A percentile compares a stretch with the other conserved stretches of the same genome.
phyloP scores from a whole-genome alignment of 2,113 vertebrate species.

The Lepus americanus region DNA sequence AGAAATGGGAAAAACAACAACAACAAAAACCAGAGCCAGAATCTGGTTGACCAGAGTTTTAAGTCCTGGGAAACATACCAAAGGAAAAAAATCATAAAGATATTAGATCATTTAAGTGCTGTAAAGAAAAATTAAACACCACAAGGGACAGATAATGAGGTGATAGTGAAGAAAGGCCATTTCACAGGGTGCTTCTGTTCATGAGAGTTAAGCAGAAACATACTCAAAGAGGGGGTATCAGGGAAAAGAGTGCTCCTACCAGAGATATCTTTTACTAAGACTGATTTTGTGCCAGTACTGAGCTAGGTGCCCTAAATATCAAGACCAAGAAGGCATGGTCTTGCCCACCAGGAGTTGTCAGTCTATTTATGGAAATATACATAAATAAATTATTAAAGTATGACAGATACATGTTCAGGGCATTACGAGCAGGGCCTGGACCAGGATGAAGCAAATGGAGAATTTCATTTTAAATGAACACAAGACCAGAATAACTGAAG shows the following conservation, averaged over 20 bases:
- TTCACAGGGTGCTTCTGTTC: not conserved
- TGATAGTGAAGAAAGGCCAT: rapidly evolving
- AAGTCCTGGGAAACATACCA: not conserved
- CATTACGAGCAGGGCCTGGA: not conserved
- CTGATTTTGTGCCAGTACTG: not conserved
- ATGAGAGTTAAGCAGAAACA: not conserved
- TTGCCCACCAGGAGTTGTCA: not conserved
- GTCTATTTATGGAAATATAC: not conserved
- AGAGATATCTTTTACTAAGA: not conserved
- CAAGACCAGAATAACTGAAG: not conserved
- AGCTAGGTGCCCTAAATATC: not conserved
- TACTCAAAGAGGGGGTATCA: not conserved
- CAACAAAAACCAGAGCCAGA: not conserved
- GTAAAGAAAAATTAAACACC: conserved; percentile 2
- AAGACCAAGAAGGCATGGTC: not conserved
- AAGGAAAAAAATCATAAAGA: not conserved
- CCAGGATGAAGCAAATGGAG: not conserved
- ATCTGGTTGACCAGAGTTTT: not conserved
- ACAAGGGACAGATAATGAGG: not conserved
- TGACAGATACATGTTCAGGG: not conserved
- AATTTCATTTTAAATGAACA: conserved; percentile 25
- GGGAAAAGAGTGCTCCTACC: not conserved
- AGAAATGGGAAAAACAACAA: not conserved
- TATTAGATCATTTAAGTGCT: not conserved
- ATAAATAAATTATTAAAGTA: not conserved